These are phyloP conservation scores for Tarsius wallacei DNA, from an alignment of 2,797 vertebrate genomes.

Conservation along the genomic window DNA sequence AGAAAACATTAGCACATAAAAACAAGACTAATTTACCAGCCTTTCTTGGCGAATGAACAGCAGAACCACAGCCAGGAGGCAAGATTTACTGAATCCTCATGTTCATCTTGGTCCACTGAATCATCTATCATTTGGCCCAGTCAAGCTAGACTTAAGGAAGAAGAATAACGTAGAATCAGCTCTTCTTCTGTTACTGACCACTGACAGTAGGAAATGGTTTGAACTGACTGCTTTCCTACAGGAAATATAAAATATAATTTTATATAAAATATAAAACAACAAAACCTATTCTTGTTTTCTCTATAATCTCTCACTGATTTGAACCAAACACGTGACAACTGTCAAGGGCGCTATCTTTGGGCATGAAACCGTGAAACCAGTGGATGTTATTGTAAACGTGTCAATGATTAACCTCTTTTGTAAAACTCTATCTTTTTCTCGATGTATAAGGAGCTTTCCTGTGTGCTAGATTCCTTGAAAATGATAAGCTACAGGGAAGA, in stretches of 20 bases:
- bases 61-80: not conserved
- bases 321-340: not conserved
- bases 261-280: too few species aligned
- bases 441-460: not conserved
- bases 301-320: not conserved
- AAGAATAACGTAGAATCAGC: not conserved
- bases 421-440: not conserved
- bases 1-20: not conserved
- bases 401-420: not conserved
- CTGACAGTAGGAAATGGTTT: rapidly evolving
- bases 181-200: too few species aligned
- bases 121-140: not conserved
- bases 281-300: not conserved
- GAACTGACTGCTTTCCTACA: rapidly evolving
- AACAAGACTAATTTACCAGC: not conserved
- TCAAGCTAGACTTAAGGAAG: too few species aligned
- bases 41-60: slow-evolving; percentile 31
- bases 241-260: too few species aligned
- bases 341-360: rapidly evolving
- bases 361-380: not conserved
- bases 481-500: not conserved
- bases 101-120: not conserved
- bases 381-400: not conserved
- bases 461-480: slow-evolving; percentile 8
- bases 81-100: not conserved